Base-by-base conservation (phyloP, 2,888 invertebrate genomes). In the Drosophila demipolita region DNA sequence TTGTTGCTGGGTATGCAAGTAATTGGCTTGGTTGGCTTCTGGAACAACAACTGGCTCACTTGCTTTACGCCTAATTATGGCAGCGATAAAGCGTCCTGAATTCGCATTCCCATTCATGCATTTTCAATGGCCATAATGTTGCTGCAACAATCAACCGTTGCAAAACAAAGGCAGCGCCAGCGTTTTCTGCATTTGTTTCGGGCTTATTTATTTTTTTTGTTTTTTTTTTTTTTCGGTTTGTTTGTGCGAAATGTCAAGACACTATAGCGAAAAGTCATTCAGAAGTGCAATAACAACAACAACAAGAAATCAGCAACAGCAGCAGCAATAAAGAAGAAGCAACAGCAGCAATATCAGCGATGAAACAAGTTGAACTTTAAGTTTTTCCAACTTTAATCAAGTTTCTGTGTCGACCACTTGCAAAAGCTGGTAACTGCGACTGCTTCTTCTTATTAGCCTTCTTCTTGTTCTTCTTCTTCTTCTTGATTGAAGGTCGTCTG, bases 191-290 rank as follows among this genome's bases (percentile, higher is more conserved):
- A 59, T 66, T 73, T 70, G 59, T 23, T 70, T 58, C 52, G 26
- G 11, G 15, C 58, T 48, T 36, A 33, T 50, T 61, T 40, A 20
- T 32, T 78, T 3, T 40, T 40, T 32, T 55, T 78, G 5, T 40
- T 40, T 32, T 55, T 57, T 35, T 59, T 65, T 36, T 9, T 3
- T 40, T 53, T 61, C 12, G 29, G 35, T 48, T 79, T 66, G 52
- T 75, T 86, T 76, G 82, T 90, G 87, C 84, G 84, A 85, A 85
- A 85, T 85, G 85, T 86, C 85, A 86, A 90, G 90, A 72, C 58
- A 61, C 72, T 70, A 68, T 61, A 49, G 65, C 75, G 66, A 73
- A 83, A 84, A 87, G 73, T 76, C 75, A 82, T 70, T 65, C 79
- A 89, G 63, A 75, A 89, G 75, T 83, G 79, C 81, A 80, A 66